Percentiles rank a stretch among this genome's conserved stretches.
Evolutionary conservation across 2,113 vertebrate genomes (phyloP).

Genomic region (Clarias macrocephalus): DNA sequence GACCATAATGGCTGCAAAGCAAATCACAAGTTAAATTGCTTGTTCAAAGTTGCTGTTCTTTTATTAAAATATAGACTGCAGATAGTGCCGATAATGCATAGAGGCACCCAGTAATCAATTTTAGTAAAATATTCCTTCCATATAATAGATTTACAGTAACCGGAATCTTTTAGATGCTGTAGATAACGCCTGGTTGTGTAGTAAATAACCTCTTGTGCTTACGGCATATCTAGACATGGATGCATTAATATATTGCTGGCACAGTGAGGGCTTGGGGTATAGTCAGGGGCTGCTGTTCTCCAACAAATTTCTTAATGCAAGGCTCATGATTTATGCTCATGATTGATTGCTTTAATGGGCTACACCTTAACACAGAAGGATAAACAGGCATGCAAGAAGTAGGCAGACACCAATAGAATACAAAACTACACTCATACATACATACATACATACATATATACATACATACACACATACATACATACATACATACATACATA

Average conservation of each 20-base stretch:
- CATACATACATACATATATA: too few species aligned
- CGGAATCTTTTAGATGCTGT: not conserved
- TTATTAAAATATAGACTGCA: not conserved
- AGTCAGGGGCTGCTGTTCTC: slow-evolving; percentile 23
- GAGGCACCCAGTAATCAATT: not conserved
- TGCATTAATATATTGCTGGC: slow-evolving; percentile 22
- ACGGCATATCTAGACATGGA: not conserved
- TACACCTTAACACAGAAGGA: slow-evolving; percentile 12
- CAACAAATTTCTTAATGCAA: slow-evolving; percentile 55
- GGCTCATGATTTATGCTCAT: slow-evolving; percentile 52
- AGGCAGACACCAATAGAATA: too few species aligned
- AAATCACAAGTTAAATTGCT: not conserved
- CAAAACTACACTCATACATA: too few species aligned
- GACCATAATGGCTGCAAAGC: not conserved
- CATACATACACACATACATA: too few species aligned
- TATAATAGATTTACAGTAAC: not conserved
- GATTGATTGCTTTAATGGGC: slow-evolving; percentile 36
- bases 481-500: too few species aligned
- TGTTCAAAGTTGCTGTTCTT: not conserved
- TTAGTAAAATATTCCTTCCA: not conserved
- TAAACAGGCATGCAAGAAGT: not conserved
- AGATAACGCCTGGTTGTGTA: not conserved
- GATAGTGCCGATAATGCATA: not conserved
- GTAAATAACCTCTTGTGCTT: not conserved
- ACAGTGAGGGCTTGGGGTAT: slow-evolving; percentile 12